Conservation (phyloP, 2,888 invertebrate genomes). For the Phengaris arion region DNA sequence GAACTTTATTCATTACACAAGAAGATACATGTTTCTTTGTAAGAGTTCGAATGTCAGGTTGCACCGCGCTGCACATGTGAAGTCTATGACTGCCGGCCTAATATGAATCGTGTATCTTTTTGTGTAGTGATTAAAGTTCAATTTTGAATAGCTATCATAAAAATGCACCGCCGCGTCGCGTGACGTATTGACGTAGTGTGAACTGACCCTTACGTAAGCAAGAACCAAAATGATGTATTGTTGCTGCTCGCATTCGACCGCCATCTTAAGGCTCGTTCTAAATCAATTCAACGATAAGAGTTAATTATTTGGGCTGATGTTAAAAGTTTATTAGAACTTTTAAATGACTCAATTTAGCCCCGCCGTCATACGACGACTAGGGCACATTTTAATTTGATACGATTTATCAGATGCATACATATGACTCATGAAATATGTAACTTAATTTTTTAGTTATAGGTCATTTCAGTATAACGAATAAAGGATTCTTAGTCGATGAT, state of each 20-base stretch:
- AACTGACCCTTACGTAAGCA: constrained; percentile 28
- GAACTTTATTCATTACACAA: too few relatives aligned
- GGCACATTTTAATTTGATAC: constrained; percentile 8
- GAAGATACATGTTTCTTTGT: too few relatives aligned
- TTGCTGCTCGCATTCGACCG: constrained; percentile 54
- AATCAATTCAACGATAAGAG: constrained; percentile 67
- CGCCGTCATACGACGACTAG: constrained; percentile 6
- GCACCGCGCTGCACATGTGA: too few relatives aligned
- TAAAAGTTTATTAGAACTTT: constrained; percentile 60
- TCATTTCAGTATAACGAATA: constrained; percentile 30
- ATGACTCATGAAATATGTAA: constrained; percentile 17
- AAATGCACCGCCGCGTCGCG: too few relatives aligned
- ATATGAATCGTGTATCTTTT: too few relatives aligned
- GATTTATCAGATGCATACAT: constrained; percentile 20
- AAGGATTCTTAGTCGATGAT: constrained; percentile 45
- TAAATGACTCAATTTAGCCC: constrained; percentile 65
- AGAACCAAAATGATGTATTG: constrained; percentile 40
- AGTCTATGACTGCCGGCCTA: too few relatives aligned
- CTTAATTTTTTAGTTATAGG: constrained; percentile 15
- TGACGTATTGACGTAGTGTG: too few relatives aligned
- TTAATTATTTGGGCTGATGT: constrained; percentile 71
- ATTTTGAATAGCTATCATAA: too few relatives aligned
- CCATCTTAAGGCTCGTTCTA: constrained; percentile 64
- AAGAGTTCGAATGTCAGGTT: too few relatives aligned
- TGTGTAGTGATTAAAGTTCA: too few relatives aligned